Base-by-base conservation (phyloP, 2,113 vertebrate genomes). In the Eurypyga helias region DNA sequence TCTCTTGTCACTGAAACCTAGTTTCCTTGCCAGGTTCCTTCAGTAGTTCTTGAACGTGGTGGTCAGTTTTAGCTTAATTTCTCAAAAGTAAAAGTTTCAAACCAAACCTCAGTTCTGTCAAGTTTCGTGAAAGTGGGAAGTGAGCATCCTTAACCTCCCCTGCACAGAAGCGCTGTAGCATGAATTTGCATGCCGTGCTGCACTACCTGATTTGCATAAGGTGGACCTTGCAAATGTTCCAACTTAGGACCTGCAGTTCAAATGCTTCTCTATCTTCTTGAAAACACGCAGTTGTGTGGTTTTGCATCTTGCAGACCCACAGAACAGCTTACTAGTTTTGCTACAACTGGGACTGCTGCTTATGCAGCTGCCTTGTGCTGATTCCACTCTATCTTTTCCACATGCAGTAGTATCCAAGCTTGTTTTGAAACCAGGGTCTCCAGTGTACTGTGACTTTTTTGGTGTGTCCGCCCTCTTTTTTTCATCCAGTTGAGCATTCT, bases 381-480 rank as follows among this genome's bases (percentile, higher is more conserved):
- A 28, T n/a, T 65, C 29, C 61, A 0, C 34, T 0, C 0, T 71
- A 2, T 62, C 33, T 93, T 38, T 72, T 58, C 21, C 45, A 45
- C 6, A 0, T 57, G 41, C 18, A 23, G 13, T n/a, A 48, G 33
- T 57, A 73, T 18, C 26, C 25, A 16, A 60, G 18, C 28, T 81
- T 75, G 26, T 64, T 95, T 91, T 73, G 38, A 83, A 81, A 73
- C 38, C 2, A 17, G 9, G 65, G 26, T 87, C 82, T 70, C 18
- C 31, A 57, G 14, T 1, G 2, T 62, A 15, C 10, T 61, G 31
- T 61, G 48, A 7, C n/a, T 34, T 54, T 71, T 31, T 16, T 69
- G 49, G 29, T 72, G 11, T 51, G 24, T 54, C 18, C 20, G 1
- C 24, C 5, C 33, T 45, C 7, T 34, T 66, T 31, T 34, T 66